Base-by-base conservation (phyloP, 2,888 invertebrate genomes). In the Nycteola revayana region DNA sequence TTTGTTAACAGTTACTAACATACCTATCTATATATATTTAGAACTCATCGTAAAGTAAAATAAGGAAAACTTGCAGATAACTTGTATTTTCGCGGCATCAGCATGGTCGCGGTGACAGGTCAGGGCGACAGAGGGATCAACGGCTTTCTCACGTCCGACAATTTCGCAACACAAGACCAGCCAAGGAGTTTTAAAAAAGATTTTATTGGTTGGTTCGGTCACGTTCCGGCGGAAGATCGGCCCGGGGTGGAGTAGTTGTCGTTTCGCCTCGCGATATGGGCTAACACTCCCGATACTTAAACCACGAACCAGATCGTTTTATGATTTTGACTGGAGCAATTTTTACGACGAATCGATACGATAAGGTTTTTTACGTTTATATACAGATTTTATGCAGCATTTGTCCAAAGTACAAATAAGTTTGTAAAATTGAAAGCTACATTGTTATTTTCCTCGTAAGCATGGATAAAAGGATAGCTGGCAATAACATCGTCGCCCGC, bases 181-280 rank as follows among this genome's bases (percentile, higher is more conserved):
- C 59, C 38, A 53, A 45, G 60, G 59, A 58, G 50, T 64, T 77
- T 72, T 60, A 61, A 58, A n/a, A 63, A 67, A 71, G 77, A 77
- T 81, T 84, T 83, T 85, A 84, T 81, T 76, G 73, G 71, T 62
- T 59, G 67, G 62, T 67, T 75, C 72, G 76, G 79, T 83, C 85
- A 85, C 84, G 83, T 83, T 69, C 60, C 52, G 42, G 64, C 64
- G 59, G 74, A 75, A 79, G 75, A 81, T 78, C 80, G 78, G 66
- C 71, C 73, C 70, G 60, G 64, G 64, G 63, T 63, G 60, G 55
- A 74, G 71, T 72, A 64, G 62, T 61, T 65, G 66, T 69, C 66
- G 70, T 74, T 80, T 71, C 61, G 50, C 7, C 14, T 14, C 57
- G 54, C 73, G 73, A 79, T 75, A 75, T 66, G 68, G 77, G 74